Percentiles rank a stretch among this genome's conserved stretches.
Evolutionary conservation across 2,113 vertebrate species (phyloP).

Genomic region (Apodemus sylvaticus): DNA sequence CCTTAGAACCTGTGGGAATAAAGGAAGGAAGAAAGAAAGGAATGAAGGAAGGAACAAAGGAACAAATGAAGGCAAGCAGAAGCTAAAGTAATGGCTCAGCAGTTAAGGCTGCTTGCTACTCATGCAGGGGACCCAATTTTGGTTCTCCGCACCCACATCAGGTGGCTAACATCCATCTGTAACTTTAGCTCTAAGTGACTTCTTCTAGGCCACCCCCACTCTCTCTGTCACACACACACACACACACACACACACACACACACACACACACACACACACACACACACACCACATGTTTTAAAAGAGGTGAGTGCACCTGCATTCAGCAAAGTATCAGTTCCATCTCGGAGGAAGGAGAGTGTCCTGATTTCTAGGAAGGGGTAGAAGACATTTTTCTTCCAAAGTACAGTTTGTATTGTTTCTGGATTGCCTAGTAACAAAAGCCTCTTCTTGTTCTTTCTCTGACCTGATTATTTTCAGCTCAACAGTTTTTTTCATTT

Average conservation of each 20-base stretch:
- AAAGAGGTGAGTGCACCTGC: not conserved
- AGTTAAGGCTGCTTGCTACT: not conserved
- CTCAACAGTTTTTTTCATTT: slow-evolving; percentile 41
- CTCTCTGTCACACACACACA: not conserved
- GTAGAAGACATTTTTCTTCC: slow-evolving; percentile 47
- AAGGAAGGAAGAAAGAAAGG: not conserved
- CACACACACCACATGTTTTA: not conserved
- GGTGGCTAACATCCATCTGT: not conserved
- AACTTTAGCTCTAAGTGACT: not conserved
- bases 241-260: not conserved
- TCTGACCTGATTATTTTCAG: slow-evolving; percentile 57
- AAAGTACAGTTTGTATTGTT: slow-evolving; percentile 21
- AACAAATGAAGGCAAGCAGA: too few relatives aligned
- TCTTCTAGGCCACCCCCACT: not conserved
- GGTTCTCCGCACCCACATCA: too few relatives aligned
- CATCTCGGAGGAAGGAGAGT: not conserved
- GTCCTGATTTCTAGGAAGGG: slow-evolving; percentile 8
- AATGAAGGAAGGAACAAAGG: not conserved
- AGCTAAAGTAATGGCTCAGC: not conserved
- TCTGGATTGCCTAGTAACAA: slow-evolving; percentile 47
- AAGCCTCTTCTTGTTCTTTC: slow-evolving; percentile 32
- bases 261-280: not conserved
- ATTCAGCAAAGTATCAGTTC: not conserved
- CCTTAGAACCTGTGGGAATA: not conserved
- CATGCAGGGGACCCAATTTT: not conserved